phyloP scores from a whole-genome alignment of 2,797 vertebrate genomes.

The Oreortyx pictus region DNA sequence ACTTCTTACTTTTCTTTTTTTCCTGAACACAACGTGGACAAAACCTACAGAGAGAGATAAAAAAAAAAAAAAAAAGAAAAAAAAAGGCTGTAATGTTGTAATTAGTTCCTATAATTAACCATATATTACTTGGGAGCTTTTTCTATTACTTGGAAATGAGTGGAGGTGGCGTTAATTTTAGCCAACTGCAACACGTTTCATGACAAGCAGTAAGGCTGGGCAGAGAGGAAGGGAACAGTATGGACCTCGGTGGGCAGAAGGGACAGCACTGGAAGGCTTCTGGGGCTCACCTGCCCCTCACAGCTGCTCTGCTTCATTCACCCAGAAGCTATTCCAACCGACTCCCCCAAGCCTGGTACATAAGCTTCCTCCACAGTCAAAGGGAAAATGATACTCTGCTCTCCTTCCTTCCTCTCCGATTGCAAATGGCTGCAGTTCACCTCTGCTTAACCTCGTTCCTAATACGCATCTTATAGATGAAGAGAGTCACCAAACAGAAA shows the following conservation, averaged over 20 bases:
- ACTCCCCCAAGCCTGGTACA: neutral
- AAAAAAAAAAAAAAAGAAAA: neutral
- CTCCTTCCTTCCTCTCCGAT: neutral
- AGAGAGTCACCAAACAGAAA: neutral
- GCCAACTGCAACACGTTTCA: neutral
- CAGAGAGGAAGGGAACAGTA: neutral
- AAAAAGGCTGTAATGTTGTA: neutral
- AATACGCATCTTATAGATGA: neutral
- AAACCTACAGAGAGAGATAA: conserved; percentile 82
- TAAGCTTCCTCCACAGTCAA: neutral
- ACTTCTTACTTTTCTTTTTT: conserved; percentile 86
- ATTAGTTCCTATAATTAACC: neutral
- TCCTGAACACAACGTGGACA: conserved; percentile 96
- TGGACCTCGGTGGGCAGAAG: neutral
- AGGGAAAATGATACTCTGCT: rapidly evolving
- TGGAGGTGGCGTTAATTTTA: neutral
- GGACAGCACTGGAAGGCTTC: neutral
- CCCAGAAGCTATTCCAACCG: neutral
- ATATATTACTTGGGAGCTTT: neutral
- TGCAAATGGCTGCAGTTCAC: neutral
- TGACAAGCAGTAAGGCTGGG: too few relatives aligned
- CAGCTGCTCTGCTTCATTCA: neutral
- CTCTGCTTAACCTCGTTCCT: neutral
- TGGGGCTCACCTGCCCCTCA: neutral
- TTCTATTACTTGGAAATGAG: neutral